Evolutionary conservation across 2,797 vertebrate species (phyloP), one percentile per base, ranked within the genome.

Genomic region (Trachops cirrhosus): DNA sequence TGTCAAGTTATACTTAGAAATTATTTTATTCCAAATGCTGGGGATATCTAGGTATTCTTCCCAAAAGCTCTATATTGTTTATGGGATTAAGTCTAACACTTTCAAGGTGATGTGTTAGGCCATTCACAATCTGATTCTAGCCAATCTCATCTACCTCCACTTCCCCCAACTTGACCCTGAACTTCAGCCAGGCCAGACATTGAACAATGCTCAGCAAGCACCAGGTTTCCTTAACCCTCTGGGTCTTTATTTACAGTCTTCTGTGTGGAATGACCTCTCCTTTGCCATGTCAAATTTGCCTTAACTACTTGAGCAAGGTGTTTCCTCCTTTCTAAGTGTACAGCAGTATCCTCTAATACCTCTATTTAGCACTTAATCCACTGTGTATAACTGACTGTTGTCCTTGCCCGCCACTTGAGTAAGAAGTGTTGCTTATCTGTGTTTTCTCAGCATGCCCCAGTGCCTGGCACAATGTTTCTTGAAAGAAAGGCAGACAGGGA

Each of bases 401-500:
- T 74, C 46, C 71, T 70, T 79, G 10, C 50, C 19, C 12, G 29
- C 50, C 41, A 64, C 54, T 78, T 50, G 46, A 52, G 52, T 77
- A 57, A 62, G 22, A 82, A 73, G 39, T 52, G 32, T 70, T 87
- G 62, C 70, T 89, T 93, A 89, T 86, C 70, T 95, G 71, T 85
- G 16, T 71, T 77, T 57, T 68, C n/a, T 39, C 78, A 57, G 24
- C 37, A 9, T 54, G 10, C 12, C 85, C 32, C 37, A 50, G 52
- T 50, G 6, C 26, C 26, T 78, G 29, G 37, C 19, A 52, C 44
- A 24, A 9, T 46, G 21, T 74, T 90, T 77, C 29, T 52, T 57
- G 74, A 48, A 64, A 44, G 21, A 89, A 82, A 22, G 50, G 78
- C 64, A 84, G 15, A 4, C 6, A 85, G 34, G n/a, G 26, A 87